These are phyloP conservation scores for Meliscaeva auricollis DNA, from an alignment of 2,888 invertebrate species.

Conservation along the genomic window DNA sequence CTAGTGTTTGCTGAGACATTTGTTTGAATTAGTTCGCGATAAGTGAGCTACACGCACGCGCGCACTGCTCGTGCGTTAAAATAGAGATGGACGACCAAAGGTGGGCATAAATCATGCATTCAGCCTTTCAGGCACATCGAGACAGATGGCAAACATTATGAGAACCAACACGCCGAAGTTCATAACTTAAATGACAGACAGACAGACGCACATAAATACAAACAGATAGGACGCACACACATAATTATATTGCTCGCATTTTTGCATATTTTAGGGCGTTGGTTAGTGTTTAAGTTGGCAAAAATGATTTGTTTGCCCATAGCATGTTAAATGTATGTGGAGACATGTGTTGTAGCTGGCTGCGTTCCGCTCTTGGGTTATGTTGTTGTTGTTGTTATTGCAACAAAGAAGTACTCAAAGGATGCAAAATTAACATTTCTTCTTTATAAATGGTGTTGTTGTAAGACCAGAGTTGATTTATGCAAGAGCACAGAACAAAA, in stretches of 20 bases:
- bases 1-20: slow-evolving; percentile 62
- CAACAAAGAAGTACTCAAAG: slow-evolving; percentile 52
- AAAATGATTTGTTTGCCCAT: slow-evolving; percentile 18
- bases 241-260: slow-evolving; percentile 24
- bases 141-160: slow-evolving; percentile 59
- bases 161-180: not conserved
- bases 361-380: too few species aligned
- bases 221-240: slow-evolving; percentile 1
- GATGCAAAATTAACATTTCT: slow-evolving; percentile 41
- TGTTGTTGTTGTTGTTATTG: slow-evolving; percentile 27
- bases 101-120: slow-evolving; percentile 69
- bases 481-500: slow-evolving; percentile 50
- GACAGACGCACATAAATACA: not conserved
- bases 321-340: slow-evolving; percentile 31
- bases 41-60: slow-evolving; percentile 42
- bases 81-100: slow-evolving; percentile 18
- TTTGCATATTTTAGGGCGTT: slow-evolving; percentile 66
- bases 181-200: slow-evolving; percentile 17
- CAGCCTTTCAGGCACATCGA: slow-evolving; percentile 43
- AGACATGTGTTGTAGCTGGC: slow-evolving; percentile 16
- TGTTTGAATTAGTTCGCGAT: slow-evolving; percentile 72
- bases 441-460: not conserved
- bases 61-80: not conserved
- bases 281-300: slow-evolving; percentile 10
- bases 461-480: slow-evolving; percentile 46